These are phyloP conservation scores for Urechis unicinctus DNA, from an alignment of 2,888 invertebrate genomes.

Conservation along the genomic window DNA sequence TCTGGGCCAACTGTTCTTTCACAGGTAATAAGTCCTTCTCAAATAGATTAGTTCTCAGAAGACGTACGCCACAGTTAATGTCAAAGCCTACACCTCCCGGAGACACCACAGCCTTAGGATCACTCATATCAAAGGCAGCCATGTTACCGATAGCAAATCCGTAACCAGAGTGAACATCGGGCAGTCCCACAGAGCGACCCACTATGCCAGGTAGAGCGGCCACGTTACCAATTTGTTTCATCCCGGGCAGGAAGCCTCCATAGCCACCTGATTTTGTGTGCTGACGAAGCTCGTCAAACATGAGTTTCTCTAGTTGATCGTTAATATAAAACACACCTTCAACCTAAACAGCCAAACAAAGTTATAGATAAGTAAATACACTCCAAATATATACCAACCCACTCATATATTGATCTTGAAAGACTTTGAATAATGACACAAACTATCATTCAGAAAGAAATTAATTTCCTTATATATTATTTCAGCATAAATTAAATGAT, in stretches of 20 bases:
- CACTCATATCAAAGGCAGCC: constrained; percentile 94
- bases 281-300: constrained; percentile 93
- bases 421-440: not conserved
- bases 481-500: no score
- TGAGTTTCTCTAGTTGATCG: constrained; percentile 78
- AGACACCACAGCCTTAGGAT: constrained; percentile 88
- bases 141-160: constrained; percentile 99
- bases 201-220: constrained; percentile 91
- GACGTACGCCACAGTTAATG: constrained; percentile 95
- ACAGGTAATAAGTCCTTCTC: constrained; percentile 58
- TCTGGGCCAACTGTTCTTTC: constrained; percentile 89
- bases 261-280: constrained; percentile 77
- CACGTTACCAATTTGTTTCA: constrained; percentile 98
- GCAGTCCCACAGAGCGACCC: constrained; percentile 78
- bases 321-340: constrained; percentile 98
- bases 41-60: constrained; percentile 87
- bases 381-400: not conserved
- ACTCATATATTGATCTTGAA: not conserved
- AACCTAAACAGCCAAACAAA: constrained; percentile 56
- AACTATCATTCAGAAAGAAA: not conserved
- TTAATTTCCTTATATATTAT: not conserved
- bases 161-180: constrained; percentile 97
- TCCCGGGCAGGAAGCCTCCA: constrained; percentile 96
- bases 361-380: no score
- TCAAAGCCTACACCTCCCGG: constrained; percentile 98